phyloP scores from a whole-genome alignment of 2,113 vertebrate genomes.

The Pungitius pungitius region DNA sequence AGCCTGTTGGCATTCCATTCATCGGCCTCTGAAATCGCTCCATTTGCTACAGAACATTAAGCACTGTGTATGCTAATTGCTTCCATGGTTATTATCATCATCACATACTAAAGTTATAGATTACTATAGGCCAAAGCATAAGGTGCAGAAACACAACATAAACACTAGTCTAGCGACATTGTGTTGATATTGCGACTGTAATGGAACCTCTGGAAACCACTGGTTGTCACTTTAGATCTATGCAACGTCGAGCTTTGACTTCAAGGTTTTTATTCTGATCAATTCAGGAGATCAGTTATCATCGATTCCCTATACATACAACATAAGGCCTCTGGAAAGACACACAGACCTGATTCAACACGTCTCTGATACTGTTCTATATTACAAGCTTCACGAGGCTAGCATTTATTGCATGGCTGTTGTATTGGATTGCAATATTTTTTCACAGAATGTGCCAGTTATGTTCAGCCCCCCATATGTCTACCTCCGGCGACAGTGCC shows the following conservation, averaged over 20 bases:
- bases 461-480: neutral
- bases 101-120: neutral
- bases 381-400: conserved; percentile 1
- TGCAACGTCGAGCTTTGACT: neutral
- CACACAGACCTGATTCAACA: neutral
- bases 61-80: neutral
- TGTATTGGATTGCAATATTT: conserved; percentile 28
- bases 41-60: neutral
- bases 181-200: neutral
- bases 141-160: neutral
- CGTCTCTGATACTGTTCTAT: neutral
- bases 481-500: neutral
- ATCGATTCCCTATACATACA: neutral
- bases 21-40: neutral
- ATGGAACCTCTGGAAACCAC: too few species aligned
- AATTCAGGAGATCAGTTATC: neutral
- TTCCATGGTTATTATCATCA: neutral
- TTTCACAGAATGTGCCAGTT: conserved; percentile 8
- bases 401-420: neutral
- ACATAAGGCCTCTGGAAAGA: neutral
- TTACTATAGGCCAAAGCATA: neutral
- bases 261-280: neutral
- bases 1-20: neutral
- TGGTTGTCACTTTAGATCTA: neutral
- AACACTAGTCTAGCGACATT: too few species aligned